Conservation (phyloP, 1,140 invertebrate genomes). For the Neoseiulus cucumeris region DNA sequence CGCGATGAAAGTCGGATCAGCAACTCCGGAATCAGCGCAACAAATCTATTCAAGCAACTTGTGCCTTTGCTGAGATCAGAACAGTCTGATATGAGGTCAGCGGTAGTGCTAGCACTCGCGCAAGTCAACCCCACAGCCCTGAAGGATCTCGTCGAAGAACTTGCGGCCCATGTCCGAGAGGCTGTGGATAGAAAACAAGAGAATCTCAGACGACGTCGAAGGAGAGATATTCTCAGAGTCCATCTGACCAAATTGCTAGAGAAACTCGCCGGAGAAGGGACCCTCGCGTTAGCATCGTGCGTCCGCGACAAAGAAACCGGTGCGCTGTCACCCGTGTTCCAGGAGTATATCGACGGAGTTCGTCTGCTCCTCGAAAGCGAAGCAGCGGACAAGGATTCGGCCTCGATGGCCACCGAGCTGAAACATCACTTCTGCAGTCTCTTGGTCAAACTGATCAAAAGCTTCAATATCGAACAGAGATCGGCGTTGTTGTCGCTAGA, state of each 20-base stretch:
- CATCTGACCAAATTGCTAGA: slow-evolving; percentile 76
- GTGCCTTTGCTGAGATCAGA: slow-evolving; percentile 71
- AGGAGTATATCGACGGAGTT: slow-evolving; percentile 87
- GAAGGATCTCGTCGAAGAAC: slow-evolving; percentile 88
- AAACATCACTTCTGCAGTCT: slow-evolving; percentile 86
- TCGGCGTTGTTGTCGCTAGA: slow-evolving; percentile 64
- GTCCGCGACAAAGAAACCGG: slow-evolving; percentile 61
- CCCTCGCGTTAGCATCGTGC: slow-evolving; percentile 63
- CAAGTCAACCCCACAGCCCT: slow-evolving; percentile 43
- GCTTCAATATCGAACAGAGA: slow-evolving; percentile 70
- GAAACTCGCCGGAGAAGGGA: slow-evolving; percentile 72
- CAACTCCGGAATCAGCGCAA: slow-evolving; percentile 35
- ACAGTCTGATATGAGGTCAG: slow-evolving; percentile 70
- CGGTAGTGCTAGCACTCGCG: slow-evolving; percentile 70
- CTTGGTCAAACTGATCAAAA: slow-evolving; percentile 74
- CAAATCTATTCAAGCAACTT: slow-evolving; percentile 71
- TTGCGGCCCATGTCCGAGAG: slow-evolving; percentile 71
- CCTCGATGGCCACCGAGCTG: slow-evolving; percentile 46
- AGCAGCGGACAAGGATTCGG: slow-evolving; percentile 55
- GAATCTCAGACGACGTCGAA: slow-evolving; percentile 65
- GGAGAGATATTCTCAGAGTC: slow-evolving; percentile 73
- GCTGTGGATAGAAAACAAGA: slow-evolving; percentile 94
- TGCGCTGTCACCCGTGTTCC: slow-evolving; percentile 60
- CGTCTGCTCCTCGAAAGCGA: slow-evolving; percentile 74
- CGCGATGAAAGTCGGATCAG: slow-evolving; percentile 36